Evolutionary conservation across 2,888 invertebrate genomes (phyloP).

Genomic region (Protophormia terraenovae): DNA sequence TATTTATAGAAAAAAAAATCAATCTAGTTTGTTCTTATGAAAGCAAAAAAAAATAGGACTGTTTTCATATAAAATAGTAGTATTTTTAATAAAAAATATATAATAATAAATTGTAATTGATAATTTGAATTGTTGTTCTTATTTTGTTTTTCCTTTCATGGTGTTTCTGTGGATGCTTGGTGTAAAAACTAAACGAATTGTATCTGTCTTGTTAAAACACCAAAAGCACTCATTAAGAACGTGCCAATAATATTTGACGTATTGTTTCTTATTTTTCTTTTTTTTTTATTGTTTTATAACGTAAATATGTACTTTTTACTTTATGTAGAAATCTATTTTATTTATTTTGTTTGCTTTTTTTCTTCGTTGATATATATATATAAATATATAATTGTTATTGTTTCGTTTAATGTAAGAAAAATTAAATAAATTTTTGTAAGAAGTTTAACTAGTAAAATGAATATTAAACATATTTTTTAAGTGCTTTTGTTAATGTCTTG

Average conservation of each 20-base stretch:
- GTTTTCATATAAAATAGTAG: neutral
- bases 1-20: conserved; percentile 14
- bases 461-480: conserved; percentile 16
- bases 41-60: conserved; percentile 16
- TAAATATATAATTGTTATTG: conserved; percentile 54
- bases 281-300: conserved; percentile 7
- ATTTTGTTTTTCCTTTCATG: conserved; percentile 22
- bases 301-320: neutral
- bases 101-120: neutral
- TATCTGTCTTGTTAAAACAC: conserved; percentile 39
- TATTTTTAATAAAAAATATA: neutral
- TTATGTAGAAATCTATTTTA: neutral
- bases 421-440: neutral
- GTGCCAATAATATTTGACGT: conserved; percentile 45
- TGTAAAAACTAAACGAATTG: conserved; percentile 31
- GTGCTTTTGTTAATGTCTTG: neutral
- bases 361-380: no score
- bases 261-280: neutral
- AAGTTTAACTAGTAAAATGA: conserved; percentile 18
- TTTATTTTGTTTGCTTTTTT: neutral
- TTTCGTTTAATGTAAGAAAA: conserved; percentile 29
- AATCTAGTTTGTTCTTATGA: neutral
- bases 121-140: conserved; percentile 17
- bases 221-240: conserved; percentile 34
- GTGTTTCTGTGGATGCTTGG: neutral